Percentiles rank a stretch among this genome's conserved stretches.
Conservation (phyloP, 2,888 invertebrate genomes). For the Limnephilus rhombicus region DNA sequence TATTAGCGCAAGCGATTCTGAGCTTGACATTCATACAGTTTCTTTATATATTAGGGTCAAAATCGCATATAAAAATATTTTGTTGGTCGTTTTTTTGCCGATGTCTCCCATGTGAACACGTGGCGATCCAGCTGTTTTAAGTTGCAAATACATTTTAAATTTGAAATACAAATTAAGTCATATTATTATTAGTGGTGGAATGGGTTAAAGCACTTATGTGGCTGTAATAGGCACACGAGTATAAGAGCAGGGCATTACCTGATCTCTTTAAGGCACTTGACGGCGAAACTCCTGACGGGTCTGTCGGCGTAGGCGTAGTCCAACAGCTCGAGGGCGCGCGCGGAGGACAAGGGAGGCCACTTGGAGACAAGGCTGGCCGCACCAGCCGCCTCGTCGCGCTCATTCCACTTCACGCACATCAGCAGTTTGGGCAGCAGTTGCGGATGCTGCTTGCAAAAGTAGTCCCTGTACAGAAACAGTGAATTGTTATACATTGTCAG, state of each 20-base stretch:
- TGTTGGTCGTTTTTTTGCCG: too few relatives aligned
- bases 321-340: constrained; percentile 90
- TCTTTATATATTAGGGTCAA: too few relatives aligned
- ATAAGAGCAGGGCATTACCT: constrained; percentile 73
- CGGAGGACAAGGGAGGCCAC: constrained; percentile 90
- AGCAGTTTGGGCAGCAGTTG: constrained; percentile 90
- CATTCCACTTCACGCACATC: constrained; percentile 95
- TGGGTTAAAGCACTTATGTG: too few relatives aligned
- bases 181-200: too few relatives aligned
- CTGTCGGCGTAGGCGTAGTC: constrained; percentile 97
- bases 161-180: too few relatives aligned
- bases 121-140: too few relatives aligned
- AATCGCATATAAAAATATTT: too few relatives aligned
- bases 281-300: constrained; percentile 91
- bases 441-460: constrained; percentile 85
- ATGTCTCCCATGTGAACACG: too few relatives aligned
- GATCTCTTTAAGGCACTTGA: constrained; percentile 85
- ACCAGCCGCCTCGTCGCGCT: constrained; percentile 88
- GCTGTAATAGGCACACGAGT: not conserved
- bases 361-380: constrained; percentile 86
- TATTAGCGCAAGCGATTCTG: too few relatives aligned
- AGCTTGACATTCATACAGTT: too few relatives aligned
- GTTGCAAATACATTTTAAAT: too few relatives aligned
- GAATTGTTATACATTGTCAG: not conserved
- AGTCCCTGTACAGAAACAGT: constrained; percentile 78